Base-by-base conservation (phyloP, 2,113 vertebrate species). In the Dascyllus trimaculatus region DNA sequence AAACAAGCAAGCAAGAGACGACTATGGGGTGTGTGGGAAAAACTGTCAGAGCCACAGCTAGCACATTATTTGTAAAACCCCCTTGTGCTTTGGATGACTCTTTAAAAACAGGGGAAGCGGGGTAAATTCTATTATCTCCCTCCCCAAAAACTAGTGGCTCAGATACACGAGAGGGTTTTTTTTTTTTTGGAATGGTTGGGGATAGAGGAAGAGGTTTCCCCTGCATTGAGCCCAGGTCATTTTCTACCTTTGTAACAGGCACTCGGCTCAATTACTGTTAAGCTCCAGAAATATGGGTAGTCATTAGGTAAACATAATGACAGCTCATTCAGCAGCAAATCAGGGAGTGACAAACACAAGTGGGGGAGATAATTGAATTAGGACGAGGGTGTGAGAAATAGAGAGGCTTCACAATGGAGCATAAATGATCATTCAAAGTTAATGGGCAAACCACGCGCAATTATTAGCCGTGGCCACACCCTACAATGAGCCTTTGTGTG, bases 241-340 rank as follows among this genome's bases (percentile, higher is more conserved):
- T 84, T 76, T 86, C 65, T 83, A 84, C 82, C 82, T 86, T 90
- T 91, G 86, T 80, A 85, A 86, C 84, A 82, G 24, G 59, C 85
- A 81, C 78, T 74, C 81, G 9, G 74, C 78, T 85, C 90, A 88
- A 86, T 89, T 85, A 82, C 86, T 83, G 70, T 84, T 72, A 85
- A 73, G 84, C 79, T 67, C 18, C 53, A 61, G 49, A 88, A 91
- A 86, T 92, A 84, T 83, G 82, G 75, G 62, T 78, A 60, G 85
- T 89, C 89, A 92, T 93, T 91, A 93, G 84, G 72, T 29, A 84
- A 87, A 85, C 83, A 93, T 91, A 94, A 94, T 91, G 88, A 86
- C 73, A 81, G 73, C 87, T 90, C 79, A 89, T 89, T 89, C 87
- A 85, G 86, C 85, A 35, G 81, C 70, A 82, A 85, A 86, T 83